phyloP scores from a whole-genome alignment of 2,888 invertebrate species.

The Sinodicranocentrus sp. region DNA sequence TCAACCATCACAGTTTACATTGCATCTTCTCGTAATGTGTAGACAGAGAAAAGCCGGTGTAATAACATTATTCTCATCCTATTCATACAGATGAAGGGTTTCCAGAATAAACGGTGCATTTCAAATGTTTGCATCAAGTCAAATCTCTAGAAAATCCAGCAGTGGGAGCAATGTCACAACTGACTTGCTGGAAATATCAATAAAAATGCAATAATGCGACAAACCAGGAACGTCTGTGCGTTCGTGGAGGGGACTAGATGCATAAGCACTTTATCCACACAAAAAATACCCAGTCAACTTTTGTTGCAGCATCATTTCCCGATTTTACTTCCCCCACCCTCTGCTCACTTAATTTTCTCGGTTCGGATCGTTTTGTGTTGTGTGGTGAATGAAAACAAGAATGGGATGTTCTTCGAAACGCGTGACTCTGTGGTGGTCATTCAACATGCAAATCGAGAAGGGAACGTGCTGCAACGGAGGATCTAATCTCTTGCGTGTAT shows the following conservation, averaged over 20 bases:
- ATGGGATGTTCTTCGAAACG: neutral
- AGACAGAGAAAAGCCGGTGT: conserved; percentile 3
- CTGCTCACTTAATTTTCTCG: conserved; percentile 17
- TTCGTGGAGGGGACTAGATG: neutral
- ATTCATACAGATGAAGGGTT: too few species aligned
- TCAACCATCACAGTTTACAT: neutral
- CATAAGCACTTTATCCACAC: conserved; percentile 25
- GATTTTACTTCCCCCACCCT: conserved; percentile 1
- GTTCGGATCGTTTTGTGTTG: neutral
- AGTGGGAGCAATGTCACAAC: conserved; percentile 10
- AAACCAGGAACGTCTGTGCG: conserved; percentile 21
- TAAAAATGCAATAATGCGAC: conserved; percentile 45
- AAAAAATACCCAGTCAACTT: neutral
- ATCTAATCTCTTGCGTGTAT: neutral
- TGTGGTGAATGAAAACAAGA: conserved; percentile 24
- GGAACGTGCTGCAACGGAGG: too few species aligned
- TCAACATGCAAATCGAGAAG: neutral
- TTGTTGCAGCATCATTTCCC: neutral
- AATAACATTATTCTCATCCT: conserved; percentile 7
- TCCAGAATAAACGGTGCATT: too few species aligned
- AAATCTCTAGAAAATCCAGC: too few species aligned
- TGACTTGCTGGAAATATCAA: conserved; percentile 41
- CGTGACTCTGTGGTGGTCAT: conserved; percentile 12
- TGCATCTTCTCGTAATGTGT: neutral
- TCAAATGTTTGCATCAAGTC: too few species aligned